Evolutionary conservation across 2,888 invertebrate species (phyloP).

Genomic region (Drosophila picticornis): DNA sequence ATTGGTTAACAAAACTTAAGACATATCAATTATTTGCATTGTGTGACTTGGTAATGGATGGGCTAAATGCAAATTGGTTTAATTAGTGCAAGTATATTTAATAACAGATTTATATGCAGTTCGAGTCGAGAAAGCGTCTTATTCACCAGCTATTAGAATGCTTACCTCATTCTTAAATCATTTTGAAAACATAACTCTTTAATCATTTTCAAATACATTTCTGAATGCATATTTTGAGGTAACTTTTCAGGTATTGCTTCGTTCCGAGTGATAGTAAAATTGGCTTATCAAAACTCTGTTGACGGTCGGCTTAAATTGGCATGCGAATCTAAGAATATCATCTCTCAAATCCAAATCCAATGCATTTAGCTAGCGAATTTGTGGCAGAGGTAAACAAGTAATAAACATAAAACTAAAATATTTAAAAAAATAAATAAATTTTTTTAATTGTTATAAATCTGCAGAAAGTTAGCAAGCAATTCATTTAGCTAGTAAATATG

Average conservation of each 20-base stretch:
- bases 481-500: too few relatives aligned
- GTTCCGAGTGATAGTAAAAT: neutral
- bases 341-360: neutral
- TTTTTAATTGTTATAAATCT: neutral
- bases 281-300: neutral
- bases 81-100: neutral
- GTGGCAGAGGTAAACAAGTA: too few relatives aligned
- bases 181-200: neutral
- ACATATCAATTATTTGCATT: neutral
- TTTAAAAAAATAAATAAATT: too few relatives aligned
- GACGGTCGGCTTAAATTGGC: neutral
- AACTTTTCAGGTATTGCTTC: neutral
- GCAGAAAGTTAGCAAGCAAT: neutral
- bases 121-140: neutral
- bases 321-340: neutral
- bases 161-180: neutral
- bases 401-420: too few relatives aligned
- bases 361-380: too few relatives aligned
- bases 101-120: neutral
- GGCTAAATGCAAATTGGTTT: neutral
- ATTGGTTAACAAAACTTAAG: neutral
- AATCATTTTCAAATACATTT: neutral
- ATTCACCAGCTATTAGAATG: neutral
- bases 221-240: neutral
- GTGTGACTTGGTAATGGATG: fast-evolving